phyloP scores from a whole-genome alignment of 2,797 vertebrate genomes.

The Alauda arvensis region DNA sequence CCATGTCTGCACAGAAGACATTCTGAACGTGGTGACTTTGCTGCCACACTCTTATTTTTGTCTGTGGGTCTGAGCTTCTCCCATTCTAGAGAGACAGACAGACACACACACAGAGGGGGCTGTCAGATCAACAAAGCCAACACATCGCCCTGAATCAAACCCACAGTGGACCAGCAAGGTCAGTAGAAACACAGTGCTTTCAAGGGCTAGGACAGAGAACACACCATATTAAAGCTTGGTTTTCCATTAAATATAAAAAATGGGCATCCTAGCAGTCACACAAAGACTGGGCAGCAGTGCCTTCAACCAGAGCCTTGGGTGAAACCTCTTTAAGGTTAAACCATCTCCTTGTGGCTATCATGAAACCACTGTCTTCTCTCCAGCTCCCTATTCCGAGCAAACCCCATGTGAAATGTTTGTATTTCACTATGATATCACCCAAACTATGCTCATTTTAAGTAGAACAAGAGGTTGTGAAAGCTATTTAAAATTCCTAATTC shows the following conservation, averaged over 20 bases:
- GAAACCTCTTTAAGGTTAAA: not conserved
- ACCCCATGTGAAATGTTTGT: not conserved
- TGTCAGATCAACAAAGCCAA: not conserved
- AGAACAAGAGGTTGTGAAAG: not conserved
- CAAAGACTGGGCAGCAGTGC: not conserved
- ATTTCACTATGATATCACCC: not conserved
- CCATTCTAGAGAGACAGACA: not conserved
- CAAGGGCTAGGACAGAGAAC: not conserved
- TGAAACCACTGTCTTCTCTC: not conserved
- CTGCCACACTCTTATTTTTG: not conserved
- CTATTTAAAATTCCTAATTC: not conserved
- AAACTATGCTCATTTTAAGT: not conserved
- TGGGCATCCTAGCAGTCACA: not conserved
- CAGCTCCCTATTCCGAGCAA: not conserved
- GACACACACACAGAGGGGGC: too few relatives aligned
- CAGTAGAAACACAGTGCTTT: not conserved
- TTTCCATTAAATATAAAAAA: not conserved
- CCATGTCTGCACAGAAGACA: not conserved
- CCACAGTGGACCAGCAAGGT: not conserved
- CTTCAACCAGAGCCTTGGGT: not conserved
- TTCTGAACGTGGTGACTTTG: not conserved
- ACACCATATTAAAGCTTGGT: not conserved
- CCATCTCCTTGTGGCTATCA: not conserved
- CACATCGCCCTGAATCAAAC: not conserved
- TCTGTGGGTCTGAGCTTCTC: not conserved